phyloP scores from a whole-genome alignment of 2,797 vertebrate species.

The Pangasius sanitwongsei region DNA sequence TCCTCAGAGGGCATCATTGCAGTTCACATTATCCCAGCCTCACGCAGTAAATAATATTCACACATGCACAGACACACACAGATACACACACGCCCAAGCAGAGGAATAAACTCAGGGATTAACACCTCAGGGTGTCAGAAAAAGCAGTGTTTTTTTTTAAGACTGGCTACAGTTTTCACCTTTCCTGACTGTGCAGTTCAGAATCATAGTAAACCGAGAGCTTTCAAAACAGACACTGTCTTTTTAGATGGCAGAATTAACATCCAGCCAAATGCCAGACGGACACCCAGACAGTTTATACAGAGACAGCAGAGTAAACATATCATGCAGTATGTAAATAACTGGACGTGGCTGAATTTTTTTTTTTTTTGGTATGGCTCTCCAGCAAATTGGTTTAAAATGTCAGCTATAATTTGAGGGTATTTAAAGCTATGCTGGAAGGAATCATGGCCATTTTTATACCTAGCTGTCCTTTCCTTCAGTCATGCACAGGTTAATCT shows the following conservation, averaged over 20 bases:
- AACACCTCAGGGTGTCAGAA: constrained; percentile 35
- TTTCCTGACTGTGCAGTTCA: constrained; percentile 15
- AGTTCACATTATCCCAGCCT: constrained; percentile 30
- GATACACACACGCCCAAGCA: constrained; percentile 22
- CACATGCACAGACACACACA: constrained; percentile 27
- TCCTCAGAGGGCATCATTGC: constrained; percentile 36
- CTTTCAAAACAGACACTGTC: constrained; percentile 4
- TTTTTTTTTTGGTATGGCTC: background rate
- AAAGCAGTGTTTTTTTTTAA: constrained; percentile 22
- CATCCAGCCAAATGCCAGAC: background rate
- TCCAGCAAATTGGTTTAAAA: constrained; percentile 11
- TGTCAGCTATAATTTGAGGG: constrained; percentile 10
- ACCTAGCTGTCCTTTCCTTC: constrained; percentile 1
- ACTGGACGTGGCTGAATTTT: background rate
- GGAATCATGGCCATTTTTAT: background rate
- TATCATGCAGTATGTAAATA: constrained; percentile 1
- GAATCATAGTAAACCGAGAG: constrained; percentile 16
- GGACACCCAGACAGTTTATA: background rate
- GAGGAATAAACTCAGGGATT: constrained; percentile 37
- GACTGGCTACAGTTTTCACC: constrained; percentile 35
- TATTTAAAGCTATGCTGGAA: background rate
- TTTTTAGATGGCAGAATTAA: constrained; percentile 2
- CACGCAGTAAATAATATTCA: constrained; percentile 11
- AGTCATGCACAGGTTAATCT: constrained; percentile 14
- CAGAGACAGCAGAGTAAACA: constrained; percentile 14